These are phyloP conservation scores for Ptychodera flava DNA, from an alignment of 35 echinoderm and acorn worm genomes.

Conservation along the genomic window DNA sequence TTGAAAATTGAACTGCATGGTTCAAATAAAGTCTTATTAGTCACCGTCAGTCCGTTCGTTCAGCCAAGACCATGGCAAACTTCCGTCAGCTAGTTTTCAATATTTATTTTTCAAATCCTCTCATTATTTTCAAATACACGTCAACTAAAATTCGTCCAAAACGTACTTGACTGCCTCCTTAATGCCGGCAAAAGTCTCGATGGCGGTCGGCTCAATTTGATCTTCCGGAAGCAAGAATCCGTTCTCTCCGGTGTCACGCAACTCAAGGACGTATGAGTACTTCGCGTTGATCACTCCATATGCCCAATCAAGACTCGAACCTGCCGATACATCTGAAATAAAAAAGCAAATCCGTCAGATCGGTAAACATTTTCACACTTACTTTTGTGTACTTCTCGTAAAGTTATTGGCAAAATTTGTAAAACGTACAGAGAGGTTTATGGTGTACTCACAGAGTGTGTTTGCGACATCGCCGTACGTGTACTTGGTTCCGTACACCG, in stretches of 20 bases:
- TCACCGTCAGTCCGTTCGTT: no score
- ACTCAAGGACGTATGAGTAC: constrained; percentile 30
- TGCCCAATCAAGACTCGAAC: constrained; percentile 25
- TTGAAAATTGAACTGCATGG: no score
- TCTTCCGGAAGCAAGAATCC: constrained; percentile 12
- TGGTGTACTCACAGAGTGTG: background rate
- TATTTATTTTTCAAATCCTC: no score
- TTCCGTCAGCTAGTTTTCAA: no score
- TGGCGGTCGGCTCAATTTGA: constrained; percentile 9
- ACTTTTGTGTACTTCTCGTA: background rate
- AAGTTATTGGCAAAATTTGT: background rate
- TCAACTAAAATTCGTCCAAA: no score
- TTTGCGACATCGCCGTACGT: background rate
- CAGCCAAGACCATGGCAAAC: no score
- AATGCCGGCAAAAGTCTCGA: constrained; percentile 18
- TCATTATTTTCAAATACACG: no score
- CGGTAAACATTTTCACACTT: background rate
- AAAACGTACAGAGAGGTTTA: background rate
- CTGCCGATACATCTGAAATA: constrained; percentile 5
- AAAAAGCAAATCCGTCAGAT: background rate
- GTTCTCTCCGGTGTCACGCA: background rate
- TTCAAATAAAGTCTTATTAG: no score
- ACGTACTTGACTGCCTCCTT: background rate
- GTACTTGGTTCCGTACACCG: constrained; percentile 18
- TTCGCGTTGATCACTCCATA: constrained; percentile 7